Evolutionary conservation across 2,888 invertebrate species (phyloP), one percentile per base, ranked within the genome.

Genomic region (Silvanus unidentatus): DNA sequence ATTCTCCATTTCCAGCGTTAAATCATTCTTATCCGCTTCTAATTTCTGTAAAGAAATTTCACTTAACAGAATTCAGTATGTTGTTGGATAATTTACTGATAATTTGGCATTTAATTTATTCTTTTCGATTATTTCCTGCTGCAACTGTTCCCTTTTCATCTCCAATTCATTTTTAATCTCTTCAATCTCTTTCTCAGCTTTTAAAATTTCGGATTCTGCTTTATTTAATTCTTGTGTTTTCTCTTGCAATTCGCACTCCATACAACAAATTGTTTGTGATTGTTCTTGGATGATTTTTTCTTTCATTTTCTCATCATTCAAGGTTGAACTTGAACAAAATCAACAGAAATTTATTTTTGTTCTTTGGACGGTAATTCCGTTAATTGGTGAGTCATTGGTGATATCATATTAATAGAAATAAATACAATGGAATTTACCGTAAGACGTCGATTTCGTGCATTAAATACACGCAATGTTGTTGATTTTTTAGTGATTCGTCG

Each of bases 221-320:
- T n/a, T 32, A 11, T 40, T 50, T 15, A 58, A 39, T 40, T 58
- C 56, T 1, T 15, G 39, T 38, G 54, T 52, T 49, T 57, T 59
- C 15, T 53, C 53, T 40, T 56, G 57, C 6, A 59, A 52, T 44
- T 57, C 52, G 6, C 37, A 30, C 40, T 60, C 57, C 13, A 59
- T 39, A 16, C 43, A 40, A 2, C 44, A 14, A 39, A 59, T 60
- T 2, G 59, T 59, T 36, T 55, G 45, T 2, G 54, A 54, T 42
- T 62, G 59, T 44, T 60, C 60, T 29, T 59, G 46, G 15, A 62
- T 60, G 16, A 61, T 58, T 50, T 62, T 61, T 39, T 62, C 55
- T 52, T 60, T 58, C 14, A 61, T 29, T 38, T 54, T 54, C 44
- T 61, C 59, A 16, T 42, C 47, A 30, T 42, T 50, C 34, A 61